These are phyloP conservation scores for Orgyia antiqua DNA, from an alignment of 2,888 invertebrate species.

Conservation along the genomic window DNA sequence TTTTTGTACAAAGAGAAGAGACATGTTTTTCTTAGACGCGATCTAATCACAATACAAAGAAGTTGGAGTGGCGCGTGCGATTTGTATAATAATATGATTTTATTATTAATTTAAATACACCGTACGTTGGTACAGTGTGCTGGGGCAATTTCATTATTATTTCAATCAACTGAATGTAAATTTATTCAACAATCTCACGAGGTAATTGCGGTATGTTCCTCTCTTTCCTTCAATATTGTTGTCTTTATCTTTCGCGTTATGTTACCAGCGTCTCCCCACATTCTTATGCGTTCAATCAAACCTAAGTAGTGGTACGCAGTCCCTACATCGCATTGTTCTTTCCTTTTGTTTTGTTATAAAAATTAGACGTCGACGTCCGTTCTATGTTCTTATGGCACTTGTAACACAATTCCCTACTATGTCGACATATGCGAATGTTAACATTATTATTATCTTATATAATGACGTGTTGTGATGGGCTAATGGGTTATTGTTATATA, in stretches of 20 bases:
- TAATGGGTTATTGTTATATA: too few relatives aligned
- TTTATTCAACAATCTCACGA: constrained; percentile 78
- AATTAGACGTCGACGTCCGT: constrained; percentile 42
- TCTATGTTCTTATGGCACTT: constrained; percentile 26
- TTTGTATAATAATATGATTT: constrained; percentile 72
- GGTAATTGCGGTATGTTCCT: constrained; percentile 68
- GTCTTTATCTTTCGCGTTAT: constrained; percentile 38
- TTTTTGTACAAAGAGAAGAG: constrained; percentile 25
- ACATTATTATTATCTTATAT: too few relatives aligned
- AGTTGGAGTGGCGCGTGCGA: constrained; percentile 42
- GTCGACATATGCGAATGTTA: constrained; percentile 7
- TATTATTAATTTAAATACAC: constrained; percentile 77
- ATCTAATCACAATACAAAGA: constrained; percentile 65
- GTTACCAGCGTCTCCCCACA: constrained; percentile 54
- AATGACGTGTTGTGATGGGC: too few relatives aligned
- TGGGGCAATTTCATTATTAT: constrained; percentile 78
- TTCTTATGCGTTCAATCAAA: constrained; percentile 76
- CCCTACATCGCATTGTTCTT: constrained; percentile 50
- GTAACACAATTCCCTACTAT: constrained; percentile 19
- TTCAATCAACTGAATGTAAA: constrained; percentile 78
- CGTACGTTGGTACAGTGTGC: constrained; percentile 65
- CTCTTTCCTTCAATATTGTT: constrained; percentile 32
- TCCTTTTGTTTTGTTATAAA: constrained; percentile 56
- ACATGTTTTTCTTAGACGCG: constrained; percentile 28
- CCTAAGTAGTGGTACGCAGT: constrained; percentile 49